Evolutionary conservation across 1,140 invertebrate species (phyloP).

Genomic region (Drosophila pachea): DNA sequence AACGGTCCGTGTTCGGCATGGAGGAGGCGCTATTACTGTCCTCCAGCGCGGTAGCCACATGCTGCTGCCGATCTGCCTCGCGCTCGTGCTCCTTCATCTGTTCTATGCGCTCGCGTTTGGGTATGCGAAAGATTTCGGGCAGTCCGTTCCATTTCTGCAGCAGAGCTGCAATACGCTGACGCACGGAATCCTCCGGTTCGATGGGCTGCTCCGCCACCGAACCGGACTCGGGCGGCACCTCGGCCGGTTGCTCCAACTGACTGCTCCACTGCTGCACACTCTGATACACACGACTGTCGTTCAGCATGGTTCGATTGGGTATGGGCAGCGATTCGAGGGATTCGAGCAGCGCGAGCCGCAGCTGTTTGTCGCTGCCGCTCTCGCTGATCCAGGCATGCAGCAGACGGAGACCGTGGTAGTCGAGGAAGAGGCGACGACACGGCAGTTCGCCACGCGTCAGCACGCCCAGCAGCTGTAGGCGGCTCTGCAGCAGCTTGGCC

Average conservation of each 20-base stretch:
- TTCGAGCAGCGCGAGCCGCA: constrained; percentile 87
- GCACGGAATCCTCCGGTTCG: not conserved
- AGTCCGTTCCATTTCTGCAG: constrained; percentile 48
- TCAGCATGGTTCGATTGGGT: constrained; percentile 94
- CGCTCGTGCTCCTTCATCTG: constrained; percentile 96
- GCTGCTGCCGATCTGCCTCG: constrained; percentile 82
- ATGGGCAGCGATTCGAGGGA: constrained; percentile 92
- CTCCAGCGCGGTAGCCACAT: constrained; percentile 50
- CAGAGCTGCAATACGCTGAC: constrained; percentile 19
- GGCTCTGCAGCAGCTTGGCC: constrained; percentile 88
- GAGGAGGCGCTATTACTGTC: constrained; percentile 29
- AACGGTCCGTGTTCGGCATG: constrained; percentile 59
- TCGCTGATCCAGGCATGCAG: constrained; percentile 94
- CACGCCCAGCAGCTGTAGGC: constrained; percentile 85
- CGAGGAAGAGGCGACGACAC: constrained; percentile 92
- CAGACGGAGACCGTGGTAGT: constrained; percentile 94
- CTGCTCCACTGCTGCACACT: constrained; percentile 90
- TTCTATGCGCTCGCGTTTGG: constrained; percentile 95
- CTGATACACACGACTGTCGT: constrained; percentile 93
- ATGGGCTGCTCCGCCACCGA: not conserved
- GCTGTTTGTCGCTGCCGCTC: constrained; percentile 80
- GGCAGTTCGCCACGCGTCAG: constrained; percentile 87
- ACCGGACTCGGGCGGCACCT: not conserved
- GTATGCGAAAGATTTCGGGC: constrained; percentile 91
- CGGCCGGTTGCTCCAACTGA: constrained; percentile 1